Evolutionary conservation across 2,888 invertebrate species (phyloP), one percentile per base, ranked within the genome.

Genomic region (Drosophila merina): DNA sequence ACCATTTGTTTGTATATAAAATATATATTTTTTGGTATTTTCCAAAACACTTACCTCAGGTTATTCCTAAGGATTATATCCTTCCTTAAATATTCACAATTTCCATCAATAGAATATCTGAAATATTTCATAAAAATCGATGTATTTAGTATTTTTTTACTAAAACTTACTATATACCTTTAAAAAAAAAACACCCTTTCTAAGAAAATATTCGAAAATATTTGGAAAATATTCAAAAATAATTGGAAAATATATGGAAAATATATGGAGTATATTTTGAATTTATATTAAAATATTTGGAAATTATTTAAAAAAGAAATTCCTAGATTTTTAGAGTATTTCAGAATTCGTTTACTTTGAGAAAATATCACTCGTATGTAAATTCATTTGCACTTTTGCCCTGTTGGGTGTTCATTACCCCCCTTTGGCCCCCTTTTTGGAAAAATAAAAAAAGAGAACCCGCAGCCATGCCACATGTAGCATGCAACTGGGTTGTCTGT

Each of bases 401-500:
- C 62, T 12, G 31, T 40, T 52, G 47, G 25, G 45, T 28, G 40
- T 8, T 44, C 42, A n/a, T 33, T 9, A 14, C 31, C 9, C 9
- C 20, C 28, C 25, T 25, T 7, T 38, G 12, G 38, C 33, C 20
- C 33, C 5, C 42, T n/a, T n/a, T 36, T 36, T 10, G n/a, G 4
- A 9, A 31, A 9, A 2, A 33, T 2, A 3, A 5, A 36, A n/a
- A n/a, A 33, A 36, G 12, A 33, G 9, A 28, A 2, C 28, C 28
- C 20, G 9, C 51, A 6, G 36, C 6, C 8, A 30, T 38, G 63
- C 33, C n/a, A 42, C 56, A 50, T 70, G 50, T 38, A 73, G 40
- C 56, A 55, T 70, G 50, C 50, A 71, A 52, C 56, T 66, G 73
- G 70, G 74, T 71, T 67, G 69, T n/a, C 51, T 45, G 60, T 60